These are phyloP conservation scores for Aleiodes leptofemur DNA, from an alignment of 2,888 invertebrate genomes.

Conservation along the genomic window DNA sequence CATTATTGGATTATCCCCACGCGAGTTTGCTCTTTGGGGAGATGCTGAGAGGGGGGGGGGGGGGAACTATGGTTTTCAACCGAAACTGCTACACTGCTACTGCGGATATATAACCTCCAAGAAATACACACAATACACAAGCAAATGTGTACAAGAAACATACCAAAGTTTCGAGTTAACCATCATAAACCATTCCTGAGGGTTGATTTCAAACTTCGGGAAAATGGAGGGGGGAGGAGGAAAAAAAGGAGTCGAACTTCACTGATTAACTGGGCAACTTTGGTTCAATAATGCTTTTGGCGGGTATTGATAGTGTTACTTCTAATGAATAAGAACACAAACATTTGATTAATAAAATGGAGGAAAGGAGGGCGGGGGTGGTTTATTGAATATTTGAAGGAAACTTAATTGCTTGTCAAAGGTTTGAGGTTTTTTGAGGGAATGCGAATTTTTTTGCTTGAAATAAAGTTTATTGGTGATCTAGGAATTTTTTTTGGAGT, in stretches of 20 bases:
- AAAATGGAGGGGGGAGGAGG: background rate
- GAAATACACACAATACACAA: conserved; percentile 25
- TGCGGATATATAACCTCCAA: conserved; percentile 24
- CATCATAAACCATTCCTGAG: conserved; percentile 38
- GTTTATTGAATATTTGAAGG: too few relatives aligned
- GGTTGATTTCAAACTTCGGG: conserved; percentile 31
- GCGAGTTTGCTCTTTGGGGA: conserved; percentile 43
- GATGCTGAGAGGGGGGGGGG: background rate
- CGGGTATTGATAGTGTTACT: too few relatives aligned
- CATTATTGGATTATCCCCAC: conserved; percentile 69
- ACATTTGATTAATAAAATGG: too few relatives aligned
- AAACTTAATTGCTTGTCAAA: too few relatives aligned
- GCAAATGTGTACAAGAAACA: conserved; percentile 31
- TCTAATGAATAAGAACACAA: too few relatives aligned
- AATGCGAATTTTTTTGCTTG: too few relatives aligned
- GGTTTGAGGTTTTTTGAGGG: too few relatives aligned
- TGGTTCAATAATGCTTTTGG: background rate
- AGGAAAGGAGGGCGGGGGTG: too few relatives aligned
- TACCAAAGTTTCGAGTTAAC: conserved; percentile 32
- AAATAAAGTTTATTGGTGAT: too few relatives aligned
- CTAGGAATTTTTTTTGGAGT: too few relatives aligned
- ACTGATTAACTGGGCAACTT: conserved; percentile 41
- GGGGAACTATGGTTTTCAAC: conserved; percentile 2
- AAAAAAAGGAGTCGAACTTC: conserved; percentile 23
- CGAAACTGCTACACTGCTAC: conserved; percentile 25